These are phyloP conservation scores for Gephyroberyx darwinii DNA, from an alignment of 2,797 vertebrate species.

Conservation along the genomic window DNA sequence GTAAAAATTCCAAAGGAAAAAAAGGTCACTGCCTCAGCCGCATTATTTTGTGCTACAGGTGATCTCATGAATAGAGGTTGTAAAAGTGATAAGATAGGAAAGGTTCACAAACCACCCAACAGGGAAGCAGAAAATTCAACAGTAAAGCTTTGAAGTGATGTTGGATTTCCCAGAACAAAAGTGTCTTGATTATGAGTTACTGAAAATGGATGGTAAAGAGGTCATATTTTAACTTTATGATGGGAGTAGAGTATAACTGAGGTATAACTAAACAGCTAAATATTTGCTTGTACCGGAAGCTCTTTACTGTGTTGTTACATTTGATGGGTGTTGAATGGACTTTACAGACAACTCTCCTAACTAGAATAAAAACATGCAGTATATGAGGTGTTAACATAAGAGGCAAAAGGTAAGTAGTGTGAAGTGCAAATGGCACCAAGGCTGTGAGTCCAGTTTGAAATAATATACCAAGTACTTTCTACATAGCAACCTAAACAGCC, in stretches of 20 bases:
- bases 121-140: not conserved
- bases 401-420: constrained; percentile 6
- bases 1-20: no score
- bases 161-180: not conserved
- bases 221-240: constrained; percentile 19
- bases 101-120: not conserved
- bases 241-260: not conserved
- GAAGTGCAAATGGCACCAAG: not conserved
- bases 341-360: not conserved
- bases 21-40: not conserved
- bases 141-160: not conserved
- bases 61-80: not conserved
- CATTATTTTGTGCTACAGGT: not conserved
- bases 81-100: constrained; percentile 42
- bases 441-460: no score
- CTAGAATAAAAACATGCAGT: not conserved
- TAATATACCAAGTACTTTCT: no score
- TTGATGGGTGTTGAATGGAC: not conserved
- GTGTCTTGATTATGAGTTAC: not conserved
- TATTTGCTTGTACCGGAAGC: not conserved
- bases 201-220: not conserved
- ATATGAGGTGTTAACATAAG: not conserved
- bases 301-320: not conserved
- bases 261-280: not conserved
- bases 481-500: not conserved